These are phyloP conservation scores for Oncopodura yosiiana DNA, from an alignment of 1,140 invertebrate genomes.

Conservation along the genomic window DNA sequence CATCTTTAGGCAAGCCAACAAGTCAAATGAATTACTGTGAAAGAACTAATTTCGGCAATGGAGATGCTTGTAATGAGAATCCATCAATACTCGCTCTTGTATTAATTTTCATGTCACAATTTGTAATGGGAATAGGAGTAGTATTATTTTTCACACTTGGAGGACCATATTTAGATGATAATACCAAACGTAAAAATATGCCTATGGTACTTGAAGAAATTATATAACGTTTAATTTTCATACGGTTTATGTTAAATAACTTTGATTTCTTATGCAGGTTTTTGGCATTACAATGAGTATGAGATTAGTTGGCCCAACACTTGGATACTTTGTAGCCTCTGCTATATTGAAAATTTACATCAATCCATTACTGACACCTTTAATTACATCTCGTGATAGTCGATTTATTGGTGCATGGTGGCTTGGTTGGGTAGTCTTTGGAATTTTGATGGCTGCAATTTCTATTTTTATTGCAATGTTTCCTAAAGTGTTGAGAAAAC, in stretches of 20 bases:
- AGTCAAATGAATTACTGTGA: constrained; percentile 1
- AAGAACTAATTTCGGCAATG: neutral
- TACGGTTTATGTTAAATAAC: constrained; percentile 38
- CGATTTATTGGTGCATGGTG: constrained; percentile 70
- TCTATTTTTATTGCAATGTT: constrained; percentile 52
- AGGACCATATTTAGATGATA: constrained; percentile 59
- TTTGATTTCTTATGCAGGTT: neutral
- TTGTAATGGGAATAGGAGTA: constrained; percentile 57
- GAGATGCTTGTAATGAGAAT: constrained; percentile 9
- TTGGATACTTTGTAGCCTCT: constrained; percentile 59
- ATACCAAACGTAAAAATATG: constrained; percentile 56
- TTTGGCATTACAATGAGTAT: constrained; percentile 40
- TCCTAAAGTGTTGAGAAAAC: constrained; percentile 52
- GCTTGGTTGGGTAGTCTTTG: constrained; percentile 61
- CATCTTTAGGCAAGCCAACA: neutral
- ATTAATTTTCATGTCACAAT: constrained; percentile 56
- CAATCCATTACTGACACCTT: constrained; percentile 55
- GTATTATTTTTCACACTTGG: constrained; percentile 57
- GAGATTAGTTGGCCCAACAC: constrained; percentile 58
- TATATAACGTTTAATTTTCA: neutral
- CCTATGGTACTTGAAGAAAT: constrained; percentile 50
- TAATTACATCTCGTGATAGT: constrained; percentile 56
- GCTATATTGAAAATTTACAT: constrained; percentile 59
- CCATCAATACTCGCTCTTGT: constrained; percentile 45
- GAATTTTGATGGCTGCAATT: constrained; percentile 49